Conservation (phyloP, 2,797 vertebrate genomes). For the Ispidina lecontei region DNA sequence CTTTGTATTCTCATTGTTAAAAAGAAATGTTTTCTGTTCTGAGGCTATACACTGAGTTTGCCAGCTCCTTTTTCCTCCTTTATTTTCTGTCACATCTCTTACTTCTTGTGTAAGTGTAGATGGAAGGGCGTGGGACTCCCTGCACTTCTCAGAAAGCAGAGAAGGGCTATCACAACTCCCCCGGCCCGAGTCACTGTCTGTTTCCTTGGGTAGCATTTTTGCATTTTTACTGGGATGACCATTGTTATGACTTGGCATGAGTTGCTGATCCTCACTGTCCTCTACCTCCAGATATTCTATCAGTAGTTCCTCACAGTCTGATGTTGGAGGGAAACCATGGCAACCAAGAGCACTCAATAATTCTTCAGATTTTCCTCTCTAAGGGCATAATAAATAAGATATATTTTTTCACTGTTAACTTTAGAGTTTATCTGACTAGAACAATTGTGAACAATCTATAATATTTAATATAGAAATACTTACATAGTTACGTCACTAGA, state of each 20-base stretch:
- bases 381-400: conserved; percentile 51
- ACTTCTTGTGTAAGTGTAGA: background rate
- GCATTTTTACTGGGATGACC: conserved; percentile 54
- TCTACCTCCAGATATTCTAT: conserved; percentile 92
- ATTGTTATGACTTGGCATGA: conserved; percentile 77
- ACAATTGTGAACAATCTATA: background rate
- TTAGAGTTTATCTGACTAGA: background rate
- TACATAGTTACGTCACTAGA: background rate
- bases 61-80: conserved; percentile 1
- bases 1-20: conserved; percentile 61
- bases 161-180: conserved; percentile 93
- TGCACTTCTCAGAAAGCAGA: conserved; percentile 84
- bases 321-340: conserved; percentile 86
- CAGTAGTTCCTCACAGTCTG: conserved; percentile 87
- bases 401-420: background rate
- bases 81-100: conserved; percentile 37
- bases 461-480: background rate
- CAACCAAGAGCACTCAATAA: conserved; percentile 85
- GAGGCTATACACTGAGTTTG: background rate
- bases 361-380: conserved; percentile 90
- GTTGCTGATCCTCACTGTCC: conserved; percentile 82
- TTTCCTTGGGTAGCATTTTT: conserved; percentile 76
- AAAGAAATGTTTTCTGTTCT: conserved; percentile 24
- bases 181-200: conserved; percentile 88
- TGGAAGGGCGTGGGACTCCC: conserved; percentile 41